Base-by-base conservation (phyloP, 2,113 vertebrate genomes). In the Petrocephalus zakoni region DNA sequence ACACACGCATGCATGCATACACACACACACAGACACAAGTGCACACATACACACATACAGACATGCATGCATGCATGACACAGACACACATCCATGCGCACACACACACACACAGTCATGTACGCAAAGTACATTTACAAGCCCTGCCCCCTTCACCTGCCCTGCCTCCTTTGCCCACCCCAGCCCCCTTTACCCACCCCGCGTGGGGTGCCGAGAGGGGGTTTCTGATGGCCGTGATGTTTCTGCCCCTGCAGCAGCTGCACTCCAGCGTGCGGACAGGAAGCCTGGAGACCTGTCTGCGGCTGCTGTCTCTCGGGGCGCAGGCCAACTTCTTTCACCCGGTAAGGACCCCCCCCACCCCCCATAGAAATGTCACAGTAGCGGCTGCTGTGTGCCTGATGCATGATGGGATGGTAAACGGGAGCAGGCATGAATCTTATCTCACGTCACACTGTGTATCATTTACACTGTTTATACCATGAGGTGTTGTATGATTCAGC, bases 251-350 rank as follows among this genome's bases (percentile, higher is more conserved):
- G 0, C 94, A 99, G 98, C 98, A 99, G 98, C 94, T 99, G 90
- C 98, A 99, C 95, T 99, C 98, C 0, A 99, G 98, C 0, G 98
- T 99, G 90, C 94, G 98, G 92, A 99, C 98, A 0, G 98, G 98
- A 90, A 99, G 98, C 95, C 94, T 99, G 95, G 98, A 99, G 94
- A 99, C 98, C 9, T 99, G 98, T 95, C 94, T 99, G 91, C 97
- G 98, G 88, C 95, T 99, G 90, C 95, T 99, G 87, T 99, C 98
- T 1, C 96, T 99, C 84, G 98, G 98, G 0, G 98, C 98, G 52
- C 98, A 99, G 93, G 98, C 98, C 94, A 99, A 99, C 96, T 99
- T 99, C 95, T 99, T 99, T 94, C 98, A 99, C 91, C 98, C 98
- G 93, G 97, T 98, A 91, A 96, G 94, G 42, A 42, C 61, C 19